Conservation (phyloP, 30 jellyfish, hydroid and myxozoan genomes). For the Aurelia coerulea region DNA sequence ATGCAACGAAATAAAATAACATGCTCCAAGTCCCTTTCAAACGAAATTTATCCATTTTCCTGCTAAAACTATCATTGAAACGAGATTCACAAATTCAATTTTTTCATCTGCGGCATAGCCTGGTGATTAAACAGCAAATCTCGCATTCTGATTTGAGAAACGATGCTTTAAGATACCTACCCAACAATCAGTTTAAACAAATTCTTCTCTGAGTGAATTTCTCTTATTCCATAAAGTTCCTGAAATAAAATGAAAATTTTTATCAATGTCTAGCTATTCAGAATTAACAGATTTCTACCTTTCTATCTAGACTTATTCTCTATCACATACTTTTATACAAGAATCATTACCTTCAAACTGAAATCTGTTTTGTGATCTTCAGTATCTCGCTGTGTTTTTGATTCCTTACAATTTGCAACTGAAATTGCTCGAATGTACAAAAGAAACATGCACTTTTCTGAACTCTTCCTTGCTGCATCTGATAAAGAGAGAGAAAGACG, state of each 20-base stretch:
- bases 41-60: too few relatives aligned
- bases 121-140: too few relatives aligned
- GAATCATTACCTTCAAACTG: constrained; percentile 67
- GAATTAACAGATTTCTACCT: too few relatives aligned
- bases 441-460: constrained; percentile 87
- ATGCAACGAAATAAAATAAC: too few relatives aligned
- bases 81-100: too few relatives aligned
- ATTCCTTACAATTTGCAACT: constrained; percentile 72
- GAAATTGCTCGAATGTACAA: constrained; percentile 85
- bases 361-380: constrained; percentile 68
- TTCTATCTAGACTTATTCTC: too few relatives aligned
- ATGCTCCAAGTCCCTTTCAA: too few relatives aligned
- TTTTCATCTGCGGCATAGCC: too few relatives aligned
- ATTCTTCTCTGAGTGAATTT: constrained; percentile 81
- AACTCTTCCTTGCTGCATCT: constrained; percentile 66
- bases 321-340: too few relatives aligned
- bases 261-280: not conserved
- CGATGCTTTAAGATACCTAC: constrained; percentile 1
- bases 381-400: constrained; percentile 43
- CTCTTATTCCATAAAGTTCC: constrained; percentile 98
- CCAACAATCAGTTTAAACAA: constrained; percentile 87
- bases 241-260: constrained; percentile 3
- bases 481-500: not conserved
- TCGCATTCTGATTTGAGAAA: too few relatives aligned
- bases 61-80: too few relatives aligned